These are phyloP conservation scores for Ploceus nigricollis DNA, from an alignment of 2,113 vertebrate species.

Conservation along the genomic window DNA sequence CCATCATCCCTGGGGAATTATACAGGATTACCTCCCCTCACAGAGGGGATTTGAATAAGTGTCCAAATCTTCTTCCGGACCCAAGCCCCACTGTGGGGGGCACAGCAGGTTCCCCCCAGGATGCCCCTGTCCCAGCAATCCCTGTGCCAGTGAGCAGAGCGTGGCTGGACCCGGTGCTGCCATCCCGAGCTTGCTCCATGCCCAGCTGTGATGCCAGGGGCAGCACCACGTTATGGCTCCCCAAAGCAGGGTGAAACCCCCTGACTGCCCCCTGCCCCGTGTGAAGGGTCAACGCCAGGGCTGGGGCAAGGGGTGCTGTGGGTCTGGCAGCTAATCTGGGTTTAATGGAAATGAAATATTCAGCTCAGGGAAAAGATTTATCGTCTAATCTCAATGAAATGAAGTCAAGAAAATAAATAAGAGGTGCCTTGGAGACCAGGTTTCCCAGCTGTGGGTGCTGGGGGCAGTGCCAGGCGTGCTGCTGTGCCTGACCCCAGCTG, in stretches of 20 bases:
- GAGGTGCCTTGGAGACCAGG: not conserved
- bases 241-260: rapidly evolving
- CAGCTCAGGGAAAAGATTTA: slow-evolving; percentile 41
- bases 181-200: rapidly evolving
- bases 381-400: slow-evolving; percentile 14
- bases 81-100: not conserved
- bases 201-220: not conserved
- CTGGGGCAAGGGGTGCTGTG: rapidly evolving
- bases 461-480: not conserved
- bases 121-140: not conserved
- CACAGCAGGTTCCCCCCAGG: not conserved
- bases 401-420: not conserved
- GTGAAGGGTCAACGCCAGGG: not conserved
- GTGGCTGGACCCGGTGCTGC: rapidly evolving
- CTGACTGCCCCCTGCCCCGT: rapidly evolving
- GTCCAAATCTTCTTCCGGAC: not conserved
- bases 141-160: not conserved
- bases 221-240: rapidly evolving
- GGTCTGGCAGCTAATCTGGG: not conserved
- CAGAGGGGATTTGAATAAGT: not conserved
- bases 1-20: not conserved
- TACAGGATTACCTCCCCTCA: rapidly evolving
- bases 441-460: not conserved
- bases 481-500: not conserved
- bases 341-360: slow-evolving; percentile 50